A percentile compares a stretch with the other conserved stretches of the same genome.
Conservation (phyloP, 2,888 invertebrate genomes). For the Bimastos eiseni region DNA sequence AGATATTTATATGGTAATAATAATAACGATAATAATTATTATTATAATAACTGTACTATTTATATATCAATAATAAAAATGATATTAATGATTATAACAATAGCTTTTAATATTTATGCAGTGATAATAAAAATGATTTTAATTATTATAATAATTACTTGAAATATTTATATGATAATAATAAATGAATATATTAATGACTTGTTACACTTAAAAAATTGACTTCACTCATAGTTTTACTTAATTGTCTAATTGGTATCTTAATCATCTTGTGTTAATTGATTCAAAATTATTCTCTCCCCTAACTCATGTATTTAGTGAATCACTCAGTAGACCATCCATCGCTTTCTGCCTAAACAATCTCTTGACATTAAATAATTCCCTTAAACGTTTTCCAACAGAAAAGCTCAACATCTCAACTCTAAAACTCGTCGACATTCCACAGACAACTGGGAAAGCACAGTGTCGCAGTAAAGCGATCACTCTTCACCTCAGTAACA, state of each 20-base stretch:
- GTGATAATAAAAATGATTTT: no score
- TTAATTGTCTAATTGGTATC: not conserved
- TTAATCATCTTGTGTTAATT: not conserved
- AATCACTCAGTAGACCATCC: no score
- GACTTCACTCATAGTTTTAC: not conserved
- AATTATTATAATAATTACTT: no score
- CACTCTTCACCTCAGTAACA: conserved; percentile 26
- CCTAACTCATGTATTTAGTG: not conserved
- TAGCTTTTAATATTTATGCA: no score
- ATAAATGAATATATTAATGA: not conserved
- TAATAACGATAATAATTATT: no score
- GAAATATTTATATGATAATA: no score
- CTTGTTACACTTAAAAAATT: not conserved
- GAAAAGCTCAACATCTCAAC: not conserved
- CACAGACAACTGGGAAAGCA: not conserved
- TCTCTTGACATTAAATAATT: not conserved
- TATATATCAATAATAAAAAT: no score
- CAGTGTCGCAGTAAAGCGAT: conserved; percentile 24
- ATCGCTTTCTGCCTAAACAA: not conserved
- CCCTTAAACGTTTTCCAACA: no score
- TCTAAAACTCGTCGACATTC: not conserved
- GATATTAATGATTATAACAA: not conserved
- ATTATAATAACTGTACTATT: no score
- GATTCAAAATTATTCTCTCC: not conserved
- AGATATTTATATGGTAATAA: no score